These are phyloP conservation scores for Orycteropus afer DNA, from an alignment of 2,113 vertebrate species.

Conservation along the genomic window DNA sequence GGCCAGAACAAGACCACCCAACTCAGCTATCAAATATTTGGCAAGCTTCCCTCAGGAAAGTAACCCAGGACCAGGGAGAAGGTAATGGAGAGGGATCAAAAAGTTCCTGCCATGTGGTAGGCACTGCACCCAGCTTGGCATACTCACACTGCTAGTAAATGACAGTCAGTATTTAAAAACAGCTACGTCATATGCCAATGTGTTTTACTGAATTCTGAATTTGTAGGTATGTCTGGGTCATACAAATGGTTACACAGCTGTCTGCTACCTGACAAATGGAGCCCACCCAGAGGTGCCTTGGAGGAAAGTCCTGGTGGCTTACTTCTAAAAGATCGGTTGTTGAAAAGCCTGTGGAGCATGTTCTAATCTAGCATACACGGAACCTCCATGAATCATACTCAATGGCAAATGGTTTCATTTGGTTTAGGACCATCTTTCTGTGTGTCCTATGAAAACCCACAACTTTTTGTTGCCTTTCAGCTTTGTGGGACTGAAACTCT, in stretches of 20 bases:
- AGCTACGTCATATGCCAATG: neutral
- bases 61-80: neutral
- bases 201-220: neutral
- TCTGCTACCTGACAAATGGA: neutral
- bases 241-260: neutral
- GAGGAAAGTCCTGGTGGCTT: neutral
- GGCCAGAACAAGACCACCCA: neutral
- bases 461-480: neutral
- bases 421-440: neutral
- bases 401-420: too few relatives aligned
- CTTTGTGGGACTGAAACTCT: neutral
- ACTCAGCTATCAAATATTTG: neutral
- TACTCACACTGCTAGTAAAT: neutral
- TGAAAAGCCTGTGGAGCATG: neutral
- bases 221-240: neutral
- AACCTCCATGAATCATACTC: neutral
- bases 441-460: neutral
- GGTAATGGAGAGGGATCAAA: neutral
- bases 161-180: neutral
- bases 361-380: neutral
- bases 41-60: neutral
- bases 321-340: neutral
- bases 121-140: neutral
- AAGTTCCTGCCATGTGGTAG: neutral
- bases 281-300: neutral